A percentile compares a stretch with the other conserved stretches of the same genome.
phyloP scores from a whole-genome alignment of 2,113 vertebrate genomes.

The Trichechus manatus region DNA sequence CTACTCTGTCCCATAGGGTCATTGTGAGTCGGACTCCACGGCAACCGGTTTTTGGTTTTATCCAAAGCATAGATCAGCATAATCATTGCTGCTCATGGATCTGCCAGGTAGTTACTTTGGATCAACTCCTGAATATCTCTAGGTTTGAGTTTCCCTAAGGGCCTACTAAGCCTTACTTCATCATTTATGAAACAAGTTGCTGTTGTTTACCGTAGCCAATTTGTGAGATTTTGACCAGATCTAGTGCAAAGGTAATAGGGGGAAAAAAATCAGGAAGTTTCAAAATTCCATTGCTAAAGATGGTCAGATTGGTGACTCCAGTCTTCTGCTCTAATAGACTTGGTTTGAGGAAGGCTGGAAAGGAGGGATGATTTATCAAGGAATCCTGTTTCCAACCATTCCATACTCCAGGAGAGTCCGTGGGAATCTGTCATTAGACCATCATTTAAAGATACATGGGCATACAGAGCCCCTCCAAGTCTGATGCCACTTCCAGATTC shows the following conservation, averaged over 20 bases:
- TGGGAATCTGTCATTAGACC: slow-evolving; percentile 3
- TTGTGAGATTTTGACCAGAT: slow-evolving; percentile 42
- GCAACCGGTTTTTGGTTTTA: background rate
- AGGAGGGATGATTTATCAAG: background rate
- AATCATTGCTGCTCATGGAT: background rate
- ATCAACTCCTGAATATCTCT: background rate
- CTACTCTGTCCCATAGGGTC: no score
- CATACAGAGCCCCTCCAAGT: background rate
- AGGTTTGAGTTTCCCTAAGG: slow-evolving; percentile 44
- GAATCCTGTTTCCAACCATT: background rate
- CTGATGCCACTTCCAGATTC: background rate
- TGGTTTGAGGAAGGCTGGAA: slow-evolving; percentile 53
- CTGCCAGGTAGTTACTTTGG: background rate
- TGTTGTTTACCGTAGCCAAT: background rate
- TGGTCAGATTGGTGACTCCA: background rate
- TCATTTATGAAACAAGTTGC: background rate
- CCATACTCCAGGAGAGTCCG: background rate
- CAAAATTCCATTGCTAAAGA: slow-evolving; percentile 28
- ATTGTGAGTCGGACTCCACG: no score
- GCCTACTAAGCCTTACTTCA: background rate
- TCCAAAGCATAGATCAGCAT: background rate
- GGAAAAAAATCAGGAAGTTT: slow-evolving; percentile 3
- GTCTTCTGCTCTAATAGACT: background rate
- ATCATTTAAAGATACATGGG: background rate
- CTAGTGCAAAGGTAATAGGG: slow-evolving; percentile 20